These are phyloP conservation scores for Rhagoletis zephyria DNA, from an alignment of 1,140 invertebrate genomes.

Conservation along the genomic window DNA sequence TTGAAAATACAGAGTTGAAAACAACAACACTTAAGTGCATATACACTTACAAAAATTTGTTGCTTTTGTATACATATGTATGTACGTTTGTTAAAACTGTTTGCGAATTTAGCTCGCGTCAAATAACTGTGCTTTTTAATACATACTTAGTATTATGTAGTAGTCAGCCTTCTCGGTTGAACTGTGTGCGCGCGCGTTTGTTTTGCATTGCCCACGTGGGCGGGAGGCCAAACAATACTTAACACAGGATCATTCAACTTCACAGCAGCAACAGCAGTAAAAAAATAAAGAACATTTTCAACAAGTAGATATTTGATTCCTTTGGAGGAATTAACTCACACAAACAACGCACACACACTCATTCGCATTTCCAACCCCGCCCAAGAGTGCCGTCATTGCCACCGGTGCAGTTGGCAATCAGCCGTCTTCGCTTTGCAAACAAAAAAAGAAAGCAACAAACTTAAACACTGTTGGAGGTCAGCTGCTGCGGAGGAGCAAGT, in stretches of 20 bases:
- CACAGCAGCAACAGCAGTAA: neutral
- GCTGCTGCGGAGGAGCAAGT: neutral
- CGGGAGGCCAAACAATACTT: neutral
- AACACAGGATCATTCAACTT: constrained; percentile 42
- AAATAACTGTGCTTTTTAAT: neutral
- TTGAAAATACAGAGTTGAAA: neutral
- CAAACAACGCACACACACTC: neutral
- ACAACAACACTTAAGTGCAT: neutral
- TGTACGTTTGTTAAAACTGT: neutral
- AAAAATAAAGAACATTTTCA: too few species aligned
- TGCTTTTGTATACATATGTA: neutral
- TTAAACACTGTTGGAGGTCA: neutral
- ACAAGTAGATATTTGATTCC: neutral
- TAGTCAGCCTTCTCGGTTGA: neutral
- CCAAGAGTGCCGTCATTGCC: neutral
- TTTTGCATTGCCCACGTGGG: neutral
- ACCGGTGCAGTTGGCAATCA: neutral
- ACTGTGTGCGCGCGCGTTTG: neutral
- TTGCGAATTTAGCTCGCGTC: neutral
- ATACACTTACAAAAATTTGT: neutral
- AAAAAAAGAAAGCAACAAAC: neutral
- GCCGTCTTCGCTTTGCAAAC: neutral
- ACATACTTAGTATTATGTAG: too few species aligned
- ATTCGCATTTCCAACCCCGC: neutral
- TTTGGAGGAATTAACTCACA: neutral